These are phyloP conservation scores for Hippoglossus stenolepis DNA, from an alignment of 2,113 vertebrate species.

Conservation along the genomic window DNA sequence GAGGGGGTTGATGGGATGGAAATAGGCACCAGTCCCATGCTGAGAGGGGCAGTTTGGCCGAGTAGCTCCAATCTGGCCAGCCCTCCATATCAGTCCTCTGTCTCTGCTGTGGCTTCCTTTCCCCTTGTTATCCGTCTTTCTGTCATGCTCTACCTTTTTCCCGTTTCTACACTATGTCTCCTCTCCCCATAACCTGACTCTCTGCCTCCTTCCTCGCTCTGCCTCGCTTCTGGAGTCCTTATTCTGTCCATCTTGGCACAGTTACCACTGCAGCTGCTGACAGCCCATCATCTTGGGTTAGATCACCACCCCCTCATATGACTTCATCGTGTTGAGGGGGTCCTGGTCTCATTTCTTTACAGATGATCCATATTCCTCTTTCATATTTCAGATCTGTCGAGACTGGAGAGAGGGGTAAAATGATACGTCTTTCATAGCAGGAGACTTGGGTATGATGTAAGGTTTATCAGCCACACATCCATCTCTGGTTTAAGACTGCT, in stretches of 20 bases:
- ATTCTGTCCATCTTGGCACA: constrained; percentile 41
- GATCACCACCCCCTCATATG: constrained; percentile 61
- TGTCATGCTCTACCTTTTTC: constrained; percentile 36
- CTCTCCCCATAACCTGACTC: constrained; percentile 25
- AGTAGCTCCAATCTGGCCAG: constrained; percentile 18
- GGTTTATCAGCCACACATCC: too few species aligned
- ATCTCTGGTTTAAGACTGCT: neutral
- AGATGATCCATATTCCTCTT: constrained; percentile 38
- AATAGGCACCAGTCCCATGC: constrained; percentile 43
- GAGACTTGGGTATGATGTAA: neutral
- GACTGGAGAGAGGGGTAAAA: constrained; percentile 1
- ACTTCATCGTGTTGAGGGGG: constrained; percentile 53
- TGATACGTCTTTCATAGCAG: neutral
- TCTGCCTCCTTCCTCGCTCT: constrained; percentile 21
- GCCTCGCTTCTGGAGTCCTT: constrained; percentile 40
- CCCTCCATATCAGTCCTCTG: constrained; percentile 22
- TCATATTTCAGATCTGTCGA: constrained; percentile 15
- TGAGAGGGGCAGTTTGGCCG: constrained; percentile 51
- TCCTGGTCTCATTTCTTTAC: constrained; percentile 31
- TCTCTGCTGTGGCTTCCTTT: constrained; percentile 17
- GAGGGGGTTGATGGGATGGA: constrained; percentile 56
- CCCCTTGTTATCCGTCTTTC: constrained; percentile 37
- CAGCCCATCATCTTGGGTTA: constrained; percentile 61
- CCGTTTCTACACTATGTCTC: constrained; percentile 9
- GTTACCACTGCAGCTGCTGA: constrained; percentile 57